Percentiles rank a stretch among this genome's conserved stretches.
Conservation (phyloP, 2,113 vertebrate species). For the Petromus typicus region DNA sequence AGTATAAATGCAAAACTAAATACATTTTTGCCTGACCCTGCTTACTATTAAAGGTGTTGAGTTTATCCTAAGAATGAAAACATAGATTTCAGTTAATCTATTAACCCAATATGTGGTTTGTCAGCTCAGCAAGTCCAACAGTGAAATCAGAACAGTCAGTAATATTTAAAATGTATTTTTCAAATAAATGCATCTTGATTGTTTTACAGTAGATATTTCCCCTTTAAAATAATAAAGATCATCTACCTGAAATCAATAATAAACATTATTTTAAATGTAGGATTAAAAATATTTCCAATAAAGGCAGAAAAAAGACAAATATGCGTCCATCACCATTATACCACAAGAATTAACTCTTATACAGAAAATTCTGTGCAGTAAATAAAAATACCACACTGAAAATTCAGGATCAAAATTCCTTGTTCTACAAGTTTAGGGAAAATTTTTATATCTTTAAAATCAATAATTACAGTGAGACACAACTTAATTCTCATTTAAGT, state of each 20-base stretch:
- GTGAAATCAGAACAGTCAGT: not conserved
- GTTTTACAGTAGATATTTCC: not conserved
- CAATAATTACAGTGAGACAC: no score
- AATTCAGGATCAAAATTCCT: not conserved
- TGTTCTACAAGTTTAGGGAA: not conserved
- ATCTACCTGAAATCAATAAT: not conserved
- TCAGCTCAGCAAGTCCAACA: not conserved
- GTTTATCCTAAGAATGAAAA: not conserved
- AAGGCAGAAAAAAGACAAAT: not conserved
- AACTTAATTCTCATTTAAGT: no score
- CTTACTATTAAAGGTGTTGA: not conserved
- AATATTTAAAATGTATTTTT: not conserved
- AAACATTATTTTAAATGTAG: not conserved
- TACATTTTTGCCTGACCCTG: not conserved
- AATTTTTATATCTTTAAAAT: not conserved
- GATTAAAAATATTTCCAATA: not conserved
- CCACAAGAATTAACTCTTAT: not conserved
- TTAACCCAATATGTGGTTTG: not conserved
- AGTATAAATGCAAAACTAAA: not conserved
- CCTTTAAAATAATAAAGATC: not conserved
- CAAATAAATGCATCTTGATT: not conserved
- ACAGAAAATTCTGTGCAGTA: not conserved
- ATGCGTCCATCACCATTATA: not conserved
- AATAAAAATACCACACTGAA: not conserved
- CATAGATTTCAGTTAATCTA: not conserved